Conservation (phyloP, 2,888 invertebrate genomes). For the Nasonovia ribisnigri region DNA sequence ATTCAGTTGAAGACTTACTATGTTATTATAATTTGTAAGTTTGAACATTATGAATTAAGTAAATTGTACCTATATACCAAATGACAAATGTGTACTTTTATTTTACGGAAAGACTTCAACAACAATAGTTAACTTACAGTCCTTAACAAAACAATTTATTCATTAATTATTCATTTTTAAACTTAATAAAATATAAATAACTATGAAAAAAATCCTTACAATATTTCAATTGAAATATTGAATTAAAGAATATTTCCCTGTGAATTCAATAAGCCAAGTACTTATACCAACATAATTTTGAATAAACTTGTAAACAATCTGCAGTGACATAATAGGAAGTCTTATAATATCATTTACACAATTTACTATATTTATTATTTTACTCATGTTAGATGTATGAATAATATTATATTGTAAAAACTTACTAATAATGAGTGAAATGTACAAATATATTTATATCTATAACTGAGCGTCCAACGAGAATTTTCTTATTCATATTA, state of each 20-base stretch:
- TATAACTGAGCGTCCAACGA: not conserved
- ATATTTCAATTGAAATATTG: not conserved
- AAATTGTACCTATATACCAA: not conserved
- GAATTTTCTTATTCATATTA: not conserved
- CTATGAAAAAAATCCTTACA: not conserved
- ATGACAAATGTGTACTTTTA: not conserved
- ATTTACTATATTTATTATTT: not conserved
- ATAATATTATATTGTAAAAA: not conserved
- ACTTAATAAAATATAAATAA: not conserved
- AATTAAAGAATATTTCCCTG: not conserved
- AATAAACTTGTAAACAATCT: not conserved
- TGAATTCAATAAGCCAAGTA: not conserved
- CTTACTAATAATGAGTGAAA: not conserved
- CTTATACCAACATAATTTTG: not conserved
- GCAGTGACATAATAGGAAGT: not conserved
- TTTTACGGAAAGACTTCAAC: not conserved
- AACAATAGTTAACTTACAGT: not conserved
- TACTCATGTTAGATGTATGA: not conserved
- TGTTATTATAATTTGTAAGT: not conserved
- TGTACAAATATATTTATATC: not conserved
- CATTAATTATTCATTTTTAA: not conserved
- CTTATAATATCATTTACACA: not conserved
- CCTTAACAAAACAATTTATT: not conserved
- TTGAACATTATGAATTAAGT: not conserved
- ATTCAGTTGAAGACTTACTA: not conserved